Conservation (phyloP, 2,113 vertebrate genomes). For the Thunnus maccoyii region DNA sequence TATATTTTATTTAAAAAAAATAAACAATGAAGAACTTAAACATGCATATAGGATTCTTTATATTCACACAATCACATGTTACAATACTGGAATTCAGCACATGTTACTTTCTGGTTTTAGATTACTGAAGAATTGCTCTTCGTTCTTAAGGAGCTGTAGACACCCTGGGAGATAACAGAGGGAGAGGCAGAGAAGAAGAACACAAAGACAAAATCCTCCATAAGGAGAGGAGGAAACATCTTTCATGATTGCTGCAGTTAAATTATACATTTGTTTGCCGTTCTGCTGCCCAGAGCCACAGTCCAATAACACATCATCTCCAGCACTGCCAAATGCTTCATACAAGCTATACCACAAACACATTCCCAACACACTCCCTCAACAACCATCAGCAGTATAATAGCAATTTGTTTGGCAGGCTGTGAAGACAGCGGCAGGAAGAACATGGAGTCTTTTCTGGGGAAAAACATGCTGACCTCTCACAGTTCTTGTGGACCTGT, state of each 20-base stretch:
- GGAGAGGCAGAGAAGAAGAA: conserved; percentile 9
- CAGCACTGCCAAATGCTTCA: conserved; percentile 28
- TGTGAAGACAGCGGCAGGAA: neutral
- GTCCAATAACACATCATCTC: conserved; percentile 22
- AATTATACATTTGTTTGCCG: conserved; percentile 47
- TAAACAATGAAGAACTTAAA: no score
- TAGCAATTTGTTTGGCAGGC: neutral
- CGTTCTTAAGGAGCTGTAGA: neutral
- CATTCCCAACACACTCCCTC: neutral
- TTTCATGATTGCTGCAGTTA: conserved; percentile 29
- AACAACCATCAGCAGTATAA: conserved; percentile 1
- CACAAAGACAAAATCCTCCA: conserved; percentile 22
- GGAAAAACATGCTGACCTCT: no score
- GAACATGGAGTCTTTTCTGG: neutral
- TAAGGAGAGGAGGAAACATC: conserved; percentile 12
- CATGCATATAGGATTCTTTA: neutral
- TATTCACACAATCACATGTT: neutral
- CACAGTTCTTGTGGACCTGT: no score
- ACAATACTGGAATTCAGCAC: neutral
- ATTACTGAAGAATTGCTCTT: neutral
- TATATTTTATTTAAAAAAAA: no score
- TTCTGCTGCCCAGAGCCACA: conserved; percentile 23
- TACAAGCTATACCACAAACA: conserved; percentile 2
- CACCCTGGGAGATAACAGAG: conserved; percentile 2
- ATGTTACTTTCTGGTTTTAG: neutral